Evolutionary conservation across 2,797 vertebrate species (phyloP), one percentile per base, ranked within the genome.

Genomic region (Pogonophryne albipinna): DNA sequence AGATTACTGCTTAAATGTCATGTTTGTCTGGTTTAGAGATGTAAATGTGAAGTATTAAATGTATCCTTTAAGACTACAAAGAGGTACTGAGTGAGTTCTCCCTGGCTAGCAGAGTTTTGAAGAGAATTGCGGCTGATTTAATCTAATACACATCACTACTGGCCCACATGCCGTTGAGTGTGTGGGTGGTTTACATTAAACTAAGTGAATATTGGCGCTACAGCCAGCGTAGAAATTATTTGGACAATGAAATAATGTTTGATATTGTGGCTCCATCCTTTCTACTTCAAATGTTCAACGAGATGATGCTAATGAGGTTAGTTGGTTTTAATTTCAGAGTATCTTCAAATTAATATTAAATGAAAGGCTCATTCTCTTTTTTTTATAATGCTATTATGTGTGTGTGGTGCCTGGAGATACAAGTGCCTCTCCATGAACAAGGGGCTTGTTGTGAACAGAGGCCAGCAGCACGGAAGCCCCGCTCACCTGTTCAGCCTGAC

Each of bases 11-110:
- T 78, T 89, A 85, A 90, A 91, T 91, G 91, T 91, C 89, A 85
- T 90, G 86, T 94, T 91, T 92, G 86, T 87, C 82, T 90, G 91
- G 87, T 94, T 93, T 87, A 87, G 71, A 86, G 81, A 90, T 81
- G 83, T 84, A 88, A 92, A 92, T 85, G 82, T 82, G 55, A 86
- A 84, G 81, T 76, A 84, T 89, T 91, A 87, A 88, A 85, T 68
- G 68, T 69, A 86, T 81, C 73, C 64, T 81, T 80, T 75, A 79
- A 83, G 66, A 78, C 64, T 71, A 74, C 66, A 68, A 66, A 76
- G 78, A 70, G 66, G 74, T 62, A 77, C 79, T 62, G 52, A 87
- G 76, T 2, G 13, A 80, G 63, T 76, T 60, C 70, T 87, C 68
- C 66, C 51, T 45, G 71, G 79, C 72, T 74, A 62, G 59, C 64